Evolutionary conservation across 2,888 invertebrate genomes (phyloP), one percentile per base, ranked within the genome.

Genomic region (Pelosia muscerda): DNA sequence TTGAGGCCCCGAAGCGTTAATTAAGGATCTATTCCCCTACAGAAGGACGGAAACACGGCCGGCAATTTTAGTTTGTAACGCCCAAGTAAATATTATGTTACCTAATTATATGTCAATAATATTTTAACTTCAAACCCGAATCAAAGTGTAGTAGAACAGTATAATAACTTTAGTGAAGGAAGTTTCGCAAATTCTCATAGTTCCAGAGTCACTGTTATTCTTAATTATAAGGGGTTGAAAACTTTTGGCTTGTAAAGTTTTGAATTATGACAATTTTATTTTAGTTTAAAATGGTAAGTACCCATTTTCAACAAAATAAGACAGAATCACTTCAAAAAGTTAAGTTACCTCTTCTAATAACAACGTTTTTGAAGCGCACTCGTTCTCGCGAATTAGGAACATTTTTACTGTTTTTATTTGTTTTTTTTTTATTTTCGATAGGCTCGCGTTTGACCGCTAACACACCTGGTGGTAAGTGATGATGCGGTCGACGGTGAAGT

Each of bases 41-140:
- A 15, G 13, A 38, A 4, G n/a, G n/a, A n/a, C 6, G 19, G 49
- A 19, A 49, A 49, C n/a, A 49, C 9, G 2, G 8, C 49, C n/a
- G 9, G n/a, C n/a, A 5, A 19, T 49, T n/a, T n/a, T 6, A n/a
- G n/a, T n/a, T n/a, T 49, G 19, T n/a, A 42, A 6, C 42, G 5
- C 15, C 42, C 6, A n/a, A 49, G n/a, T 49, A 19, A 42, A 42
- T 42, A 42, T 42, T 42, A 19, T 19, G 19, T 49, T n/a, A 49
- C n/a, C 49, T 49, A n/a, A 49, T 49, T 49, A n/a, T 49, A 49
- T 49, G 49, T 49, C 49, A 49, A 49, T 49, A 49, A 49, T 49
- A 49, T 49, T 49, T 49, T 49, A 49, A 49, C n/a, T 49, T 8
- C n/a, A 19, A 49, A 49, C 49, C 9, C n/a, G 1, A n/a, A 49